Evolutionary conservation across 1,140 invertebrate genomes (phyloP), one percentile per base, ranked within the genome.

Genomic region (Gonioctena quinquepunctata): DNA sequence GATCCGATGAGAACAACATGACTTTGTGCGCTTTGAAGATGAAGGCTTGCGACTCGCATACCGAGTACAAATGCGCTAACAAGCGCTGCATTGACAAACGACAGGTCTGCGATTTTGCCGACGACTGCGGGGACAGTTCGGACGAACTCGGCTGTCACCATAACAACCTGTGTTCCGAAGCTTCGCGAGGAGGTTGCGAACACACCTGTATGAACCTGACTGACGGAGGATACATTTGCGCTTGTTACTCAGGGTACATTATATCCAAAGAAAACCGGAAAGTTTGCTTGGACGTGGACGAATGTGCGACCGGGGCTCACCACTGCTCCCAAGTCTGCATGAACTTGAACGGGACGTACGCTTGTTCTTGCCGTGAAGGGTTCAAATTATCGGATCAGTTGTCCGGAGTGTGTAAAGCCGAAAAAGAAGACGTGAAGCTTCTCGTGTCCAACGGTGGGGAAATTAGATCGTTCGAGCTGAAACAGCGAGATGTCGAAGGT

Each of bases 1-100:
- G 94, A 33, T 94, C 92, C 0, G 95, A 97, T 81, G 96, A 97
- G 83, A 96, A 96, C 79, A 95, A 96, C 84, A 92, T 95, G 88
- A 96, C 92, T 1, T 83, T 95, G 57, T 97, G 94, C 78, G 88
- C 90, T 1, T 85, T 87, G n/a, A 88, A 88, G 69, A 85, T 88
- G 50, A 89, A 90, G 70, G 89, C 91, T 3, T 95, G 93, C 81
- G 90, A 94, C 76, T 86, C 89, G 0, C 87, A 89, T 67, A 85
- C 85, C 1, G 93, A 96, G 82, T 96, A 93, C 79, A 91, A 94
- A 74, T 99, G 98, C 83, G 90, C 92, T 26, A 99, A 98, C 84
- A 91, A 93, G 62, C 92, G 93, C 67, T 99, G 97, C 81, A 90
- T 99, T 54, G 89, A 92, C 25, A 87, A 91, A 22, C 80, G 85